phyloP scores from a whole-genome alignment of 2,888 invertebrate genomes.

The Pterobdella sp. region DNA sequence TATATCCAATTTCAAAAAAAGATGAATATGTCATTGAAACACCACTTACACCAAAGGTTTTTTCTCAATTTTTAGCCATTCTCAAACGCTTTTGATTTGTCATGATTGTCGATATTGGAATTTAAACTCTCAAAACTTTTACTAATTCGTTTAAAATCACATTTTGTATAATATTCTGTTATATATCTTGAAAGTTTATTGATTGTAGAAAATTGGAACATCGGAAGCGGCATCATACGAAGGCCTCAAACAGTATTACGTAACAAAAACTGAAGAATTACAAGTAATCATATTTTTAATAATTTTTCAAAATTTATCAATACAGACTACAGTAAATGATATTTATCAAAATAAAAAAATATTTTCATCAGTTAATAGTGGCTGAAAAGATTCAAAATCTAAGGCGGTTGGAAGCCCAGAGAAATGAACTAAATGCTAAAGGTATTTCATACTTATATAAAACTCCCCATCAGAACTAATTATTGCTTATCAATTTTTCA shows the following conservation, averaged over 20 bases:
- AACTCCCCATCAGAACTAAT: conserved; percentile 5
- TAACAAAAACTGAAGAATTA: conserved; percentile 93
- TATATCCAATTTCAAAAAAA: neutral
- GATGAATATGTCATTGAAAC: conserved; percentile 7
- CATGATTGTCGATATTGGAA: neutral
- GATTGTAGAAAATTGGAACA: conserved; percentile 41
- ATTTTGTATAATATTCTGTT: neutral
- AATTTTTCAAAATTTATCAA: conserved; percentile 24
- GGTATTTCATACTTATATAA: conserved; percentile 55
- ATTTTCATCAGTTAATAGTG: conserved; percentile 62
- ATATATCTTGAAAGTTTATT: neutral
- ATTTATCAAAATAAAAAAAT: conserved; percentile 25
- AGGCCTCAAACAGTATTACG: conserved; percentile 84
- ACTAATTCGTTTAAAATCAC: neutral
- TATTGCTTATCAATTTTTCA: conserved; percentile 45
- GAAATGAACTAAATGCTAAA: conserved; percentile 97
- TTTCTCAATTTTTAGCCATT: neutral
- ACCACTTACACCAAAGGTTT: neutral
- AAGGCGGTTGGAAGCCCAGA: conserved; percentile 88
- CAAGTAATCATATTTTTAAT: conserved; percentile 55
- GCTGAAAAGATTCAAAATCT: conserved; percentile 97
- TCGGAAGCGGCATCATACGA: conserved; percentile 38
- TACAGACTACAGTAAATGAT: neutral
- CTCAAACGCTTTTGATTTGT: conserved; percentile 1
- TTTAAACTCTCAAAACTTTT: neutral